Conservation (phyloP, 1,140 invertebrate genomes). For the Lucilia cuprina region DNA sequence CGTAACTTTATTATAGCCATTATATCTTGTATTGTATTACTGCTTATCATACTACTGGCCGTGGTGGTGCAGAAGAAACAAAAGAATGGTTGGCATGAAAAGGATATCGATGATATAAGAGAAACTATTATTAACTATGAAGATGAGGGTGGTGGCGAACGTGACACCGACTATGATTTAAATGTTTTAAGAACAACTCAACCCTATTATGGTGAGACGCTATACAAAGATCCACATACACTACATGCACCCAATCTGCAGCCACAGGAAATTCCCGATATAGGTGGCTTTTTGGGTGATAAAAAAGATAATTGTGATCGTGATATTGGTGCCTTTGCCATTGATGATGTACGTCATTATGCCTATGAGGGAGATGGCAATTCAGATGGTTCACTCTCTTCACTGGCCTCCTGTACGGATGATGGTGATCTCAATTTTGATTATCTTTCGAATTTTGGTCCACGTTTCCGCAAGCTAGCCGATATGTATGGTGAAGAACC, state of each 20-base stretch:
- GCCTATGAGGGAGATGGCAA: conserved; percentile 97
- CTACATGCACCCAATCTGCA: conserved; percentile 49
- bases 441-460: conserved; percentile 95
- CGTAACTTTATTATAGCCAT: conserved; percentile 86
- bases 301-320: conserved; percentile 90
- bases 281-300: conserved; percentile 88
- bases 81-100: conserved; percentile 84
- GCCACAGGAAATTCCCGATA: conserved; percentile 75
- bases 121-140: conserved; percentile 98
- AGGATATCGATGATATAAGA: conserved; percentile 93
- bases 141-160: conserved; percentile 95
- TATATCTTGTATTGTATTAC: conserved; percentile 77
- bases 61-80: conserved; percentile 85
- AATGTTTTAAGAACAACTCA: conserved; percentile 75
- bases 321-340: conserved; percentile 87
- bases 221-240: conserved; percentile 57
- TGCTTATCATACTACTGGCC: conserved; percentile 82
- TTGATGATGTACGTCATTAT: conserved; percentile 95
- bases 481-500: conserved; percentile 96
- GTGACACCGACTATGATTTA: conserved; percentile 92
- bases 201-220: conserved; percentile 60
- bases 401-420: conserved; percentile 90
- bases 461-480: conserved; percentile 93
- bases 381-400: conserved; percentile 89
- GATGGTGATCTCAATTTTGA: conserved; percentile 96